Percentiles rank a stretch among this genome's conserved stretches.
phyloP scores from a whole-genome alignment of 2,113 vertebrate genomes.

The Podocnemis expansa region DNA sequence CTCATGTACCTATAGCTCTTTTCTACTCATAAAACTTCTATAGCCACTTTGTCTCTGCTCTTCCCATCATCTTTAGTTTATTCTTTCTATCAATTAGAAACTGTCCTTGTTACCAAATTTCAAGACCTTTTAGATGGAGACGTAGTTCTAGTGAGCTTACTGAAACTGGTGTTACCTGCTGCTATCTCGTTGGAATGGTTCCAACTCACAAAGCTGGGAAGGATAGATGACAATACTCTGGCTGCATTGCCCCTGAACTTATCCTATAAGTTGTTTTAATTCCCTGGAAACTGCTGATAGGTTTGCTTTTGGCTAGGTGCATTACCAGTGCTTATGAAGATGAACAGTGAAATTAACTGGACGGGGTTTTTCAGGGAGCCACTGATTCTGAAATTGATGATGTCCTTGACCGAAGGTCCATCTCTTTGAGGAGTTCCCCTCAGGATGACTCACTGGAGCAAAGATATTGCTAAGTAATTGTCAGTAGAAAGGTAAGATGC shows the following conservation, averaged over 20 bases:
- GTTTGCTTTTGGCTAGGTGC: neutral
- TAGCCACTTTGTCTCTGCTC: neutral
- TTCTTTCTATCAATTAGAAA: neutral
- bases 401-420: constrained; percentile 65
- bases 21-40: neutral
- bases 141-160: neutral
- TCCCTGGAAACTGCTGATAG: neutral
- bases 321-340: neutral
- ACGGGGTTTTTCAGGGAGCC: constrained; percentile 72
- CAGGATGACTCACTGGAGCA: neutral
- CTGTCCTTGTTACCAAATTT: neutral
- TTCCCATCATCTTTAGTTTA: neutral
- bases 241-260: neutral
- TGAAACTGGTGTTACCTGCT: neutral
- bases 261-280: neutral
- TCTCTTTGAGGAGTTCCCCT: constrained; percentile 45
- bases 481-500: constrained; percentile 42
- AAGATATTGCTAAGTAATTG: constrained; percentile 50
- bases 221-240: neutral
- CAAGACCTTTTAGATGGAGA: neutral
- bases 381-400: constrained; percentile 72
- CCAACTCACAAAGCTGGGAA: neutral
- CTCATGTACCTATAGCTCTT: neutral
- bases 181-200: neutral
- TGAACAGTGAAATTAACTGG: neutral